Percentiles rank a stretch among this genome's conserved stretches.
phyloP scores from a whole-genome alignment of 2,113 vertebrate genomes.

The Notarius quadriscutis region DNA sequence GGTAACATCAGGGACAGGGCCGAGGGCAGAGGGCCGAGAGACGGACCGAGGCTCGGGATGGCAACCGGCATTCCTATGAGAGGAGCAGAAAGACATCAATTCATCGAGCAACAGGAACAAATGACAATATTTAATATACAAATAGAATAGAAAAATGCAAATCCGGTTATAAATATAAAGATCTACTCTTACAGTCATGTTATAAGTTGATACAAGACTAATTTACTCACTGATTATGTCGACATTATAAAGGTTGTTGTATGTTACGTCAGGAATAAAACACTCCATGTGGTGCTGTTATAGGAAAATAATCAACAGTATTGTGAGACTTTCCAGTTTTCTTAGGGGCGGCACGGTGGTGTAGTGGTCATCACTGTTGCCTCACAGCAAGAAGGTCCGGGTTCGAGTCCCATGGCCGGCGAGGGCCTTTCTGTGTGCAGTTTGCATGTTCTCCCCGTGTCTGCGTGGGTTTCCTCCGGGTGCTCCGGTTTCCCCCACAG shows the following conservation, averaged over 20 bases:
- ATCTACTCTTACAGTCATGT: neutral
- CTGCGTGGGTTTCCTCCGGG: too few relatives aligned
- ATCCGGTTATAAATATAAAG: neutral
- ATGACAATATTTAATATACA: neutral
- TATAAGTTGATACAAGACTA: neutral
- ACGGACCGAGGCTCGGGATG: slow-evolving; percentile 93
- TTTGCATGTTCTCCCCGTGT: too few relatives aligned
- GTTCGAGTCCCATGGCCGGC: too few relatives aligned
- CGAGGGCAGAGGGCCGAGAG: slow-evolving; percentile 91
- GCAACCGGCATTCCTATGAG: slow-evolving; percentile 90
- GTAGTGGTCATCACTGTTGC: too few relatives aligned
- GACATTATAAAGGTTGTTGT: neutral
- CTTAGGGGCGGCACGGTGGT: too few relatives aligned
- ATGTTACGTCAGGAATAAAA: neutral
- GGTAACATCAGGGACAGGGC: slow-evolving; percentile 97
- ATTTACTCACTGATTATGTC: too few relatives aligned
- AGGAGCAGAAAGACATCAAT: slow-evolving; percentile 10
- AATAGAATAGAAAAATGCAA: neutral
- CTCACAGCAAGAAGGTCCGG: too few relatives aligned
- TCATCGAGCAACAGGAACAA: neutral
- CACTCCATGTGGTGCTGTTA: neutral
- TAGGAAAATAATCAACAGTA: neutral
- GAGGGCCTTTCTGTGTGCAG: too few relatives aligned
- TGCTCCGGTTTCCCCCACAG: too few relatives aligned
- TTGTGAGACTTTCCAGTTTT: too few relatives aligned